A percentile compares a stretch with the other conserved stretches of the same genome.
phyloP scores from a whole-genome alignment of 2,888 invertebrate genomes.

The Mycalesis mineus region DNA sequence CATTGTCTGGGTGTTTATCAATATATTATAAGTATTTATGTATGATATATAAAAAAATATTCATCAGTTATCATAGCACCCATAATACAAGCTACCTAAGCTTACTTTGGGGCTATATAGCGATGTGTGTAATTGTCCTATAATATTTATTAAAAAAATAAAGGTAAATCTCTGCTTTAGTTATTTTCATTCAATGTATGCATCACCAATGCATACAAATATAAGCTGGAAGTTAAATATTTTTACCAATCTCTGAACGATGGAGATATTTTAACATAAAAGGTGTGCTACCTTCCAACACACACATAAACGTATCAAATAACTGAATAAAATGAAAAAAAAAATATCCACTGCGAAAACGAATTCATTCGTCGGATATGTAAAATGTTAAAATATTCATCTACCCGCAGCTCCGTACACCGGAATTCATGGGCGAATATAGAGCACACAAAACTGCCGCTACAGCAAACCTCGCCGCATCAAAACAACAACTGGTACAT shows the following conservation, averaged over 20 bases:
- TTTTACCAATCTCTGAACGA: constrained; percentile 43
- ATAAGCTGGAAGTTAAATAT: constrained; percentile 34
- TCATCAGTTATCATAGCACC: no score
- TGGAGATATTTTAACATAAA: constrained; percentile 41
- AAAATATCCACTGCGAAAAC: constrained; percentile 56
- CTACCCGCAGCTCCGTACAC: constrained; percentile 60
- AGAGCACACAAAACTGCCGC: constrained; percentile 59
- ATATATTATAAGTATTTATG: no score
- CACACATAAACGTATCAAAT: constrained; percentile 65
- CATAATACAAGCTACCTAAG: no score
- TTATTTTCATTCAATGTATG: constrained; percentile 12
- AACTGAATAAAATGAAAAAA: constrained; percentile 62
- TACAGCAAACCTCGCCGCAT: constrained; percentile 60
- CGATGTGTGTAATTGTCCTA: no score
- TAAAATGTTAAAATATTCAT: constrained; percentile 76
- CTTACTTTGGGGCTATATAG: no score
- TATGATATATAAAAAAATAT: no score
- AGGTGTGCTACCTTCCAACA: constrained; percentile 36
- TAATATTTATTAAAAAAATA: no score
- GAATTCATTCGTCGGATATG: constrained; percentile 73
- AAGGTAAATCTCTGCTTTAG: constrained; percentile 12
- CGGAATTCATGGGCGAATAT: constrained; percentile 69
- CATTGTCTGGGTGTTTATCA: no score
- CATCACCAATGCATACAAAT: constrained; percentile 18
- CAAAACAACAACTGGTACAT: constrained; percentile 65